phyloP scores from a whole-genome alignment of 1,140 invertebrate species.

The Calliopsis andreniformis region DNA sequence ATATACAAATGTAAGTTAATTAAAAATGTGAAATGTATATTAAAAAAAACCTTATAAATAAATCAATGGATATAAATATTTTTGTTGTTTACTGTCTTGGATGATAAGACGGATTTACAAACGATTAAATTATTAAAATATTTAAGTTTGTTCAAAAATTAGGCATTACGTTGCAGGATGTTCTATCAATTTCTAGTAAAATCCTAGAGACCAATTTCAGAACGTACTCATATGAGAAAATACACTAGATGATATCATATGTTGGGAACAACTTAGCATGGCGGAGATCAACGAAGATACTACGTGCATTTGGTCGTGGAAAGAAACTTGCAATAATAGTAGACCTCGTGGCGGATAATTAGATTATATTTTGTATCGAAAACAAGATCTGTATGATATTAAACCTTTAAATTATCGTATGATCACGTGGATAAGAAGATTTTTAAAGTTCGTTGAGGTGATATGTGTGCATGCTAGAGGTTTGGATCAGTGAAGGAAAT shows the following conservation, averaged over 20 bases:
- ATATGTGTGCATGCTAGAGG: not conserved
- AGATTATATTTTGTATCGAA: not conserved
- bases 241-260: slow-evolving; percentile 16
- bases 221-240: not conserved
- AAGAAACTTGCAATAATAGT: not conserved
- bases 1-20: too few relatives aligned
- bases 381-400: not conserved
- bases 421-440: not conserved
- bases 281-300: slow-evolving; percentile 29
- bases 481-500: slow-evolving; percentile 17
- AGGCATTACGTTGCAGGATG: not conserved
- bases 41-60: too few relatives aligned
- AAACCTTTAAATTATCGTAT: slow-evolving; percentile 7
- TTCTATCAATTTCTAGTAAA: not conserved
- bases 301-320: slow-evolving; percentile 12
- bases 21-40: too few relatives aligned
- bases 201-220: not conserved
- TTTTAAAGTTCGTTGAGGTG: not conserved
- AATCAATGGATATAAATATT: too few relatives aligned
- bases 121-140: not conserved
- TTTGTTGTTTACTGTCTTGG: too few relatives aligned
- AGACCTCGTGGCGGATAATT: slow-evolving; percentile 3
- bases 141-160: not conserved
- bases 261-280: slow-evolving; percentile 30
- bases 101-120: too few relatives aligned